Conservation (phyloP, 2,797 vertebrate species). For the Sebastes vulpes region DNA sequence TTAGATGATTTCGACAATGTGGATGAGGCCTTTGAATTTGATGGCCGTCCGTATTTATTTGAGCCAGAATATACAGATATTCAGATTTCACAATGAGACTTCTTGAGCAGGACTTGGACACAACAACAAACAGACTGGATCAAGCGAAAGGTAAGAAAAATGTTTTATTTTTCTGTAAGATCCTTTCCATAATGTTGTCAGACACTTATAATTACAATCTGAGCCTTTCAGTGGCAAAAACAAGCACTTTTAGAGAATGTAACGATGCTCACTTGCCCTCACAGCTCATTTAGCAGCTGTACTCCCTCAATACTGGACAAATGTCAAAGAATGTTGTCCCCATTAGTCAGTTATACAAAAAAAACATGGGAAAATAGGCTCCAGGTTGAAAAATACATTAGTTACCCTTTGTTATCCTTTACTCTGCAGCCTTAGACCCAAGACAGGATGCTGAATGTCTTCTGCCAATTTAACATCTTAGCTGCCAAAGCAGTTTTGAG, state of each 20-base stretch:
- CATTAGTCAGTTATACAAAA: not conserved
- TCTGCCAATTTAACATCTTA: slow-evolving; percentile 26
- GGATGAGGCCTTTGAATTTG: too few species aligned
- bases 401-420: too few species aligned
- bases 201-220: not conserved
- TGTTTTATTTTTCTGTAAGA: too few species aligned
- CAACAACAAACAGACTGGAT: too few species aligned
- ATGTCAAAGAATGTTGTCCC: not conserved
- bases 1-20: too few species aligned
- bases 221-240: not conserved
- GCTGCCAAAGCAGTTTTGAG: slow-evolving; percentile 26
- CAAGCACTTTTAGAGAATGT: not conserved
- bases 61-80: too few species aligned
- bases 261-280: not conserved
- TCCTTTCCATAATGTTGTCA: not conserved
- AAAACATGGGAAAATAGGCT: not conserved
- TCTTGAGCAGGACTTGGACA: too few species aligned
- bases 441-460: slow-evolving; percentile 4
- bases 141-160: too few species aligned
- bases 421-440: not conserved
- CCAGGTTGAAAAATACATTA: not conserved
- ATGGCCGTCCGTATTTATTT: too few species aligned
- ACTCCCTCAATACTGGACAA: not conserved
- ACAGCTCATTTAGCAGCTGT: not conserved
- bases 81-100: too few species aligned